Percentiles rank a stretch among this genome's conserved stretches.
Conservation (phyloP, 2,113 vertebrate genomes). For the Paramormyrops kingsleyae region DNA sequence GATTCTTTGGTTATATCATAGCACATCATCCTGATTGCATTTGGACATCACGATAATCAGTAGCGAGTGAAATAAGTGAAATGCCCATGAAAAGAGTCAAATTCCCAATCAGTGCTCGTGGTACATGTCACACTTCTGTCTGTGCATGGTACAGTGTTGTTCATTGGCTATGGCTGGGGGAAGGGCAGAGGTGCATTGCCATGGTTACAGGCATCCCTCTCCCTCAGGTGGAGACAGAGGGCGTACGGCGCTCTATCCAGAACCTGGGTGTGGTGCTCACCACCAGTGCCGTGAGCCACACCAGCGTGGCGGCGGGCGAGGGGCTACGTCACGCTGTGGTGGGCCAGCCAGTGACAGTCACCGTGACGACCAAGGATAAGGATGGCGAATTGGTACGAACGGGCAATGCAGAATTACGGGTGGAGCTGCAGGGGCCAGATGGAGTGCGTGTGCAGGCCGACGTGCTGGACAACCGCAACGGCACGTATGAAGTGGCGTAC, state of each 20-base stretch:
- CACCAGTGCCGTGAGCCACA: slow-evolving; percentile 80
- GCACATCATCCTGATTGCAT: background rate
- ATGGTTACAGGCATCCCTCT: background rate
- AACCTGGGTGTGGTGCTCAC: slow-evolving; percentile 86
- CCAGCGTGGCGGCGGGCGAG: slow-evolving; percentile 87
- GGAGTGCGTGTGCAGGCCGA: slow-evolving; percentile 58
- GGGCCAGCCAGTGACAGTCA: slow-evolving; percentile 78
- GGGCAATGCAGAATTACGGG: slow-evolving; percentile 75
- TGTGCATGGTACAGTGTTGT: background rate
- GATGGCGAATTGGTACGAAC: slow-evolving; percentile 83
- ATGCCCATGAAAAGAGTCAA: background rate
- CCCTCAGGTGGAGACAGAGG: slow-evolving; percentile 74
- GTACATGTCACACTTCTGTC: background rate
- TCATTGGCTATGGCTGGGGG: background rate
- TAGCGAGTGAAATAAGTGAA: background rate
- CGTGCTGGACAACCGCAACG: slow-evolving; percentile 86
- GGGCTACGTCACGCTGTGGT: slow-evolving; percentile 84
- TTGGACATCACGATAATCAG: background rate
- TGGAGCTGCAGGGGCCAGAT: slow-evolving; percentile 65
- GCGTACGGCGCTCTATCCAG: slow-evolving; percentile 82
- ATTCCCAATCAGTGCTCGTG: background rate
- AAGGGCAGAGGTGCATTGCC: background rate
- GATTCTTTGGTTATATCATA: background rate
- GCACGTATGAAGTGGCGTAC: slow-evolving; percentile 89
- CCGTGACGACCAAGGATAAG: slow-evolving; percentile 91